Base-by-base conservation (phyloP, 2,888 invertebrate species). In the Notodonta dromedarius region DNA sequence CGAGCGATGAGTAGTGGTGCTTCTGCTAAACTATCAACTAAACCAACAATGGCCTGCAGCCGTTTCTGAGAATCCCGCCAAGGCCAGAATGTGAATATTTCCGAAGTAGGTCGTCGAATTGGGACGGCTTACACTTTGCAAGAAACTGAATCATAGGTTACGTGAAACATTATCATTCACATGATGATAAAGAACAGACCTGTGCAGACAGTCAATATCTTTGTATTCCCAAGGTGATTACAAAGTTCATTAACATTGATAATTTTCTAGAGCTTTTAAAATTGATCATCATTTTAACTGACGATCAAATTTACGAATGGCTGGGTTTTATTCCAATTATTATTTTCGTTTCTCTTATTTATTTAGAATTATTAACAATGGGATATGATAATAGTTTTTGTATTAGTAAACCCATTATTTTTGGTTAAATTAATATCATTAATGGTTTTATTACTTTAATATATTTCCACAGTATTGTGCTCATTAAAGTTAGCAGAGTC, bases 41-140 rank as follows among this genome's bases (percentile, higher is more conserved):
- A 65, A 67, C 66, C 67, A 66, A 79, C 77, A 80, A 79, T 78
- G 60, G 73, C 53, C 67, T 71, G 71, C 56, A 71, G 67, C 69
- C 61, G 76, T 81, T 88, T 84, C 86, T 73, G 68, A 82, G 84
- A 87, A 86, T 74, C 67, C 57, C 62, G 62, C 69, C 81, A 85
- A 86, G 86, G 85, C 74, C 74, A 73, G 67, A 80, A 78, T 79
- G 77, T 74, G 78, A 86, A 85, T 82, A 83, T 79, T 79, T 83
- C 79, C 80, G 78, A 88, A 83, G 78, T 86, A 84, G 86, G 87
- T 81, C 86, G 79, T 62, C 73, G 73, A 84, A 80, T 78, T 85
- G 76, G 83, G 79, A 74, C 85, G 68, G 69, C 76, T 79, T 77
- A 72, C 76, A 78, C 71, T 76, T 77, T 73, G 66, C 67, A 67